A percentile compares a stretch with the other conserved stretches of the same genome.
phyloP scores from a whole-genome alignment of 2,797 vertebrate species.

The Cichlasoma orientale region DNA sequence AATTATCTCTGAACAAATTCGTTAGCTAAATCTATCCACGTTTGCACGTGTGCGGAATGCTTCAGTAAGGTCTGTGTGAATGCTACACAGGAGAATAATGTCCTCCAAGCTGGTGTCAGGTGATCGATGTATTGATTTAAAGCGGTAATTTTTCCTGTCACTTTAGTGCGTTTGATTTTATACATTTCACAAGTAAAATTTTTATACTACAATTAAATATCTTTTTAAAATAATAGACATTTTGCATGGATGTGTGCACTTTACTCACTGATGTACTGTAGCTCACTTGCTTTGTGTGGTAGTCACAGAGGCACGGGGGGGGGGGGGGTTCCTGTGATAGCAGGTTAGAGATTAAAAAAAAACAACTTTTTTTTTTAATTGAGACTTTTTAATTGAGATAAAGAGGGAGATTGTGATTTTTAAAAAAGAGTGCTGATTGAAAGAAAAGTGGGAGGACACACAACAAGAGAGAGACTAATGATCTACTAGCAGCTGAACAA shows the following conservation, averaged over 20 bases:
- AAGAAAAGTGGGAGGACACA: conserved; percentile 46
- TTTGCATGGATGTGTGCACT: background rate
- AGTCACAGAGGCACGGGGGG: background rate
- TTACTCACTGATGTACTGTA: background rate
- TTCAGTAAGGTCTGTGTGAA: background rate
- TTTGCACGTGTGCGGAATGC: background rate
- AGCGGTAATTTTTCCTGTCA: conserved; percentile 4
- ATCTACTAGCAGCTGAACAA: conserved; percentile 35
- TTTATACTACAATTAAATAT: background rate
- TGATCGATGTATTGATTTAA: conserved; percentile 20
- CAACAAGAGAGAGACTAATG: conserved; percentile 41
- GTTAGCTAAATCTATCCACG: background rate
- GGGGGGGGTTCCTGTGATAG: background rate
- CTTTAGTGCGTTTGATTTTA: background rate
- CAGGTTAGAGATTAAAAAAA: conserved; percentile 15
- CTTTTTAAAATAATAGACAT: background rate
- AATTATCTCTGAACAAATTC: background rate
- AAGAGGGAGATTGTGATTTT: conserved; percentile 30
- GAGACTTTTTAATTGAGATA: too few relatives aligned
- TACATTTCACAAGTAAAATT: background rate
- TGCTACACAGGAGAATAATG: conserved; percentile 8
- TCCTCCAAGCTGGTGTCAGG: background rate
- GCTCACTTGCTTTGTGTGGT: background rate
- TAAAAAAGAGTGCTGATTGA: conserved; percentile 35
- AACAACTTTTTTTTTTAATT: too few relatives aligned